Base-by-base conservation (phyloP, 2,113 vertebrate species). In the Mugil cephalus region DNA sequence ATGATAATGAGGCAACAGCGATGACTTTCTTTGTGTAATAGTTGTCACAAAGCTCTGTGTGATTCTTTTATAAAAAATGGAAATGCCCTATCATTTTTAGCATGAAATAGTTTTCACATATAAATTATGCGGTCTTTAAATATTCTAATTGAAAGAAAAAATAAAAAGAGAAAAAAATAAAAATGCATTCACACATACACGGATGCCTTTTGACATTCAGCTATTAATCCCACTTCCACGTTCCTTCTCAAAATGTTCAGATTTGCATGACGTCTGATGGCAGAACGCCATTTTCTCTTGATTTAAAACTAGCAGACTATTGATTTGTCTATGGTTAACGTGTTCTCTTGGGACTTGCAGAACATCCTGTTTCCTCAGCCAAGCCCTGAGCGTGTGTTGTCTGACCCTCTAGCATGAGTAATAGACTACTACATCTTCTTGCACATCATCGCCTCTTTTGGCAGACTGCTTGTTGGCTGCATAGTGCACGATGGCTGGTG, bases 321-420 rank as follows among this genome's bases (percentile, higher is more conserved):
- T 66, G 71, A 52, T 52, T 38, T 7, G 10, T 51, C 36, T 58
- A 13, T 17, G 34, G 42, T n/a, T 30, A 63, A 55, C 40, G 34
- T 47, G 14, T 43, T 38, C 10, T 39, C 6, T 1, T 4, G 54
- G 21, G 24, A 64, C 8, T 10, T 34, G 9, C 17, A 4, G 19
- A 21, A 13, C 6, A 35, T 59, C 59, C 34, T 19, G 47, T 66
- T 59, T 54, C 19, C 38, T 18, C n/a, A 13, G n/a, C 8, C 2
- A 30, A 30, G 18, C 56, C 12, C 15, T n/a, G 42, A 34, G 7
- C 52, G 55, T 72, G 51, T 42, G 65, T 46, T 52, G n/a, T 45
- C 8, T 66, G 39, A 68, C 17, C 64, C 19, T 30, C 45, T 18
- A 58, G 51, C 46, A 71, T 78, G 75, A 59, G 60, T 65, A 71